Evolutionary conservation across 2,113 vertebrate species (phyloP).

Genomic region (Pleuronectes platessa): DNA sequence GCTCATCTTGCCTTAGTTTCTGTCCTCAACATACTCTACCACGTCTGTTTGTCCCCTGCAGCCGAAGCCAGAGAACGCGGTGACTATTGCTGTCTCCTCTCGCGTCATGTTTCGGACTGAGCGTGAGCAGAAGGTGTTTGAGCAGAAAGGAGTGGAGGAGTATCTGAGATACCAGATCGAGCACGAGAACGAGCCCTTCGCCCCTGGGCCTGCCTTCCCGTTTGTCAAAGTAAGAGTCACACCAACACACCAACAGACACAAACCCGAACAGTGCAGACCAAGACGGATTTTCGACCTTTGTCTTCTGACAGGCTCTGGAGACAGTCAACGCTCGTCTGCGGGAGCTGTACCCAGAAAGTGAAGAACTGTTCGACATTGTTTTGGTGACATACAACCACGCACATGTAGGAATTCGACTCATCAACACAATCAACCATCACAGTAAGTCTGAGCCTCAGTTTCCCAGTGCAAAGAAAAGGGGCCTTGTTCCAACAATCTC

Average conservation of each 20-base stretch:
- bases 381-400: constrained; percentile 97
- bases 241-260: neutral
- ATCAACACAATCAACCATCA: constrained; percentile 99
- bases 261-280: neutral
- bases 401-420: constrained; percentile 93
- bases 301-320: constrained; percentile 88
- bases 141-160: constrained; percentile 91
- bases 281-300: neutral
- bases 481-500: too few relatives aligned
- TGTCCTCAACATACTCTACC: neutral
- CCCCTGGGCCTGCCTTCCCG: constrained; percentile 92
- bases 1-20: too few relatives aligned
- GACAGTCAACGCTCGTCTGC: constrained; percentile 87
- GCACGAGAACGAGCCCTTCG: constrained; percentile 94
- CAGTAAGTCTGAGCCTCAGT: constrained; percentile 80
- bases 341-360: constrained; percentile 91
- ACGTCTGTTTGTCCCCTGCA: constrained; percentile 55
- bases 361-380: constrained; percentile 97
- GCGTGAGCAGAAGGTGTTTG: constrained; percentile 92
- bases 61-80: constrained; percentile 95
- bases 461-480: neutral
- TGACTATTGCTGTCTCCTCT: constrained; percentile 94
- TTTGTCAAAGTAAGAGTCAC: constrained; percentile 89
- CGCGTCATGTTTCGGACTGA: constrained; percentile 96
- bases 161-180: constrained; percentile 94